These are phyloP conservation scores for Drosophila insularis DNA, from an alignment of 1,140 invertebrate species.

Conservation along the genomic window DNA sequence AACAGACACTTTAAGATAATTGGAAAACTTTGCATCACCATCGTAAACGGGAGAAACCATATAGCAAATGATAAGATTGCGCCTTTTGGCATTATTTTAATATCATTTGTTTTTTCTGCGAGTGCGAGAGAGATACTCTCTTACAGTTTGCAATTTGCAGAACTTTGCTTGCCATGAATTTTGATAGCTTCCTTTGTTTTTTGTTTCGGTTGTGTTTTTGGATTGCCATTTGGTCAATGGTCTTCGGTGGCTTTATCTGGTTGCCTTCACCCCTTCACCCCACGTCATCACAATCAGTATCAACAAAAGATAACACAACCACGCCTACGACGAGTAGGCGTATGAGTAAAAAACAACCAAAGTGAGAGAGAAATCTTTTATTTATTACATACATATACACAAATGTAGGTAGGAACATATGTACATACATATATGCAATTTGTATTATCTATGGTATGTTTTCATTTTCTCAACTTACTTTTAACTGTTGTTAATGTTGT, in stretches of 20 bases:
- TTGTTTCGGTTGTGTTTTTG: conserved; percentile 7
- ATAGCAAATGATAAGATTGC: conserved; percentile 70
- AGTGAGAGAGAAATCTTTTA: neutral
- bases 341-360: neutral
- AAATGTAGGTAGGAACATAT: neutral
- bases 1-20: too few species aligned
- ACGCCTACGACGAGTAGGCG: conserved; percentile 7
- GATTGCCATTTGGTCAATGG: neutral
- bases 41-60: conserved; percentile 42
- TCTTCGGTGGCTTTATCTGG: conserved; percentile 43
- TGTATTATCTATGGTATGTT: conserved; percentile 8
- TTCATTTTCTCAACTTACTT: conserved; percentile 34
- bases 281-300: conserved; percentile 54
- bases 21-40: too few species aligned
- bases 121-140: neutral
- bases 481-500: conserved; percentile 51
- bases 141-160: conserved; percentile 1
- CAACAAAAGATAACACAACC: conserved; percentile 59
- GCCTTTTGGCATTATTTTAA: conserved; percentile 44
- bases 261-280: conserved; percentile 23
- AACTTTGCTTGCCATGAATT: conserved; percentile 14
- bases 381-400: conserved; percentile 29
- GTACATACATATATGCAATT: neutral
- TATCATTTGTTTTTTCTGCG: conserved; percentile 5
- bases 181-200: neutral